Conservation (phyloP, 2,888 invertebrate genomes). For the Anagyrus pseudococci region DNA sequence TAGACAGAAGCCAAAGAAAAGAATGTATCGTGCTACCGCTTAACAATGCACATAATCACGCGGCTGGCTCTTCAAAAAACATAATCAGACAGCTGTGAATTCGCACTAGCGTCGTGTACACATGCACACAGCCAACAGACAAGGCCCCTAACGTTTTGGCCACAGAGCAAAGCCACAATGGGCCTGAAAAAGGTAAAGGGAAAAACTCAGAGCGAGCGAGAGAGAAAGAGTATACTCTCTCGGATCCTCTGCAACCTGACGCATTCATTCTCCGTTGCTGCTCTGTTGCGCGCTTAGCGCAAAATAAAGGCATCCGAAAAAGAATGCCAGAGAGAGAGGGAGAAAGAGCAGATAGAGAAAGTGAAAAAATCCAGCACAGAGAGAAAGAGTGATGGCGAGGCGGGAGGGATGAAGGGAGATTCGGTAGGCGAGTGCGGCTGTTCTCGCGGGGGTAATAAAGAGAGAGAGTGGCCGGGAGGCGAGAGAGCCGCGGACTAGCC, state of each 20-base stretch:
- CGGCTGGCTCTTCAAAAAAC: too few species aligned
- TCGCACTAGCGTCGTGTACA: not conserved
- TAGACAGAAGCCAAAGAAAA: too few species aligned
- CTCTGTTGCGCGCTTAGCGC: not conserved
- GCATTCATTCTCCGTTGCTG: not conserved
- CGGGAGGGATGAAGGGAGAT: too few species aligned
- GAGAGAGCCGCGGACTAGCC: slow-evolving; percentile 25
- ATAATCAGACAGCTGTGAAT: too few species aligned
- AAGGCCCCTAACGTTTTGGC: not conserved
- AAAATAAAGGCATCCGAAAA: not conserved
- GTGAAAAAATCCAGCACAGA: not conserved
- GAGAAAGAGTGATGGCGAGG: slow-evolving; percentile 8
- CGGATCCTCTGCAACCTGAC: not conserved
- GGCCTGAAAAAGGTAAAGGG: not conserved
- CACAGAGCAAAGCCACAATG: not conserved
- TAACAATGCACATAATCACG: too few species aligned
- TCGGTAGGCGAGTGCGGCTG: too few species aligned
- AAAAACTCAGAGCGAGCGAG: not conserved
- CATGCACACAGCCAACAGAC: not conserved
- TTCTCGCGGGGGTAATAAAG: too few species aligned
- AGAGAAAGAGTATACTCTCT: too few species aligned
- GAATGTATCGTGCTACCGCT: too few species aligned
- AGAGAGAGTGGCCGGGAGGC: slow-evolving; percentile 1
- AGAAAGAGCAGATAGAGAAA: slow-evolving; percentile 11
- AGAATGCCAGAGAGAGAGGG: not conserved